These are phyloP conservation scores for Drosophila punjabiensis DNA, from an alignment of 1,140 invertebrate genomes.

Conservation along the genomic window DNA sequence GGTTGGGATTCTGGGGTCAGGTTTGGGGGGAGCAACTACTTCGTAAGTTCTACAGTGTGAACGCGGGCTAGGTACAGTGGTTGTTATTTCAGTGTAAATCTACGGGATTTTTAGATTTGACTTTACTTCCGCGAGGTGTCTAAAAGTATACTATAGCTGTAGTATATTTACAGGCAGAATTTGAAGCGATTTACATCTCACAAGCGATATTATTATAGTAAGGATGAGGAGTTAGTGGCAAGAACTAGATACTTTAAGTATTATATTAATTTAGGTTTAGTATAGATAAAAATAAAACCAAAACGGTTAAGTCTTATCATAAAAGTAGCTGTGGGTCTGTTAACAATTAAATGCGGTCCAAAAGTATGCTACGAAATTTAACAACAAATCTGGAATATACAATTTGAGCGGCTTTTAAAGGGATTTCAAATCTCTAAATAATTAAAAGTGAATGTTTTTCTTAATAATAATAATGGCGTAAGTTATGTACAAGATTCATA, in stretches of 20 bases:
- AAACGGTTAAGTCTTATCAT: no score
- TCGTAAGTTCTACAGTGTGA: background rate
- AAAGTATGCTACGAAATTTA: background rate
- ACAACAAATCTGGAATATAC: no score
- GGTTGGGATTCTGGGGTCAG: background rate
- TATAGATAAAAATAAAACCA: background rate
- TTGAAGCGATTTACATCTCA: no score
- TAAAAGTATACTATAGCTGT: no score
- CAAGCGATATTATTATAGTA: no score
- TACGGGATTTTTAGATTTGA: background rate
- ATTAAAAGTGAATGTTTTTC: background rate
- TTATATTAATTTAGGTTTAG: no score
- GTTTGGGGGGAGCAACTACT: background rate
- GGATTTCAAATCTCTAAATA: background rate
- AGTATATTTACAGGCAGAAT: no score
- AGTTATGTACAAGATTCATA: background rate
- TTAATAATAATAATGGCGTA: background rate
- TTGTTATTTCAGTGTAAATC: background rate
- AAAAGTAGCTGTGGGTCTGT: no score
- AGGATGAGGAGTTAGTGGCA: no score
- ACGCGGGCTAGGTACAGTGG: constrained; percentile 9
- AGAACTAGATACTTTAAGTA: no score
- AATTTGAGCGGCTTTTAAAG: background rate
- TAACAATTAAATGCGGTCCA: background rate
- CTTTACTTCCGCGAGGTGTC: background rate